Conservation (phyloP, 2,113 vertebrate species). For the Urocolius indicus region DNA sequence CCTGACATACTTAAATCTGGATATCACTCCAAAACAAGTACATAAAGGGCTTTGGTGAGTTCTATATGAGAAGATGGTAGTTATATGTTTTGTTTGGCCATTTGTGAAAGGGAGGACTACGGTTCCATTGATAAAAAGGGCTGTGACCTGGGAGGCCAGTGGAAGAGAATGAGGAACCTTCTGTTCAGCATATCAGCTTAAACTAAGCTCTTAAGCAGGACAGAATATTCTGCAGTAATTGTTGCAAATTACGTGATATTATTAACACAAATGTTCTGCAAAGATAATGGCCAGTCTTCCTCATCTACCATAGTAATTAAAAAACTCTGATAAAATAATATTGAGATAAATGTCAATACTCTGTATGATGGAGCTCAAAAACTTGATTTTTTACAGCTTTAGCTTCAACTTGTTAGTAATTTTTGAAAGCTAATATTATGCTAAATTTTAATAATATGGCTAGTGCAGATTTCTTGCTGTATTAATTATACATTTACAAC, state of each 20-base stretch:
- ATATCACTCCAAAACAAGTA: not conserved
- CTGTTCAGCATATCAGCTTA: not conserved
- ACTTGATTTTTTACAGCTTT: constrained; percentile 33
- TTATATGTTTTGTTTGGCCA: not conserved
- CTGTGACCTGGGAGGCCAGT: not conserved
- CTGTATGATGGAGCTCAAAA: constrained; percentile 36
- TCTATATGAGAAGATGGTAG: fast-evolving
- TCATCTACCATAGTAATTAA: constrained; percentile 68
- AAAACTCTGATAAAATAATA: constrained; percentile 67
- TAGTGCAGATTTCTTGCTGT: constrained; percentile 34
- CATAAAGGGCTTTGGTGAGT: fast-evolving
- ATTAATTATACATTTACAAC: constrained; percentile 73
- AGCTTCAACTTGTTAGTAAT: constrained; percentile 49
- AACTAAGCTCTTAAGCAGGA: not conserved
- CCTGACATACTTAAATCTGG: not conserved
- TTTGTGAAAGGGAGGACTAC: not conserved
- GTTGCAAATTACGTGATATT: not conserved
- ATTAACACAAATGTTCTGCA: constrained; percentile 57
- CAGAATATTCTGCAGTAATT: constrained; percentile 13
- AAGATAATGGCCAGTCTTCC: constrained; percentile 39
- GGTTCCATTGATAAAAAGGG: not conserved
- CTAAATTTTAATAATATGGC: constrained; percentile 70
- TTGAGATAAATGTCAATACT: constrained; percentile 56
- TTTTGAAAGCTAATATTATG: constrained; percentile 64
- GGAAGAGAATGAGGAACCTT: not conserved